phyloP scores from a whole-genome alignment of 2,888 invertebrate genomes.

The Leptarthrus brevirostris region DNA sequence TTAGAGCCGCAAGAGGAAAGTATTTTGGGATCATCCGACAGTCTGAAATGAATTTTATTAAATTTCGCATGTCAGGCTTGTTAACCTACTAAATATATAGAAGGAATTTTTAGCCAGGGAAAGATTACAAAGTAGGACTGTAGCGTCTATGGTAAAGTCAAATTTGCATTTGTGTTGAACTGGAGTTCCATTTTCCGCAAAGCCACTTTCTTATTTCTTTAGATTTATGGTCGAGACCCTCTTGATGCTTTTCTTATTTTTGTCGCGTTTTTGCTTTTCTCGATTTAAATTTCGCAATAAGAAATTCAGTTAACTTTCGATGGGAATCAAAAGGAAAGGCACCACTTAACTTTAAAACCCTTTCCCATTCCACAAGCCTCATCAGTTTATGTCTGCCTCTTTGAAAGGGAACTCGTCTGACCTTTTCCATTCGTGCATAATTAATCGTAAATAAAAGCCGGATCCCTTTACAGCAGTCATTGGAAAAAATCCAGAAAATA shows the following conservation, averaged over 20 bases:
- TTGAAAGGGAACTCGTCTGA: slow-evolving; percentile 9
- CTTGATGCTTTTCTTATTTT: not conserved
- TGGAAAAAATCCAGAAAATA: slow-evolving; percentile 27
- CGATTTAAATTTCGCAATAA: slow-evolving; percentile 18
- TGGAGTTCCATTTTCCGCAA: not conserved
- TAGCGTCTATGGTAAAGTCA: not conserved
- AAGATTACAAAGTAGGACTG: no score
- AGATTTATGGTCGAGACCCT: slow-evolving; percentile 20
- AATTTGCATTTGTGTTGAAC: slow-evolving; percentile 10
- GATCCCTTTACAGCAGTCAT: slow-evolving; percentile 24
- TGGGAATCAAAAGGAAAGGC: slow-evolving; percentile 35
- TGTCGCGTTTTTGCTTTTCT: not conserved
- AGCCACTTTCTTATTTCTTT: not conserved
- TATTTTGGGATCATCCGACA: no score
- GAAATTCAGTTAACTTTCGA: slow-evolving; percentile 9
- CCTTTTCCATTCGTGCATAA: slow-evolving; percentile 46
- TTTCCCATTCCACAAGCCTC: not conserved
- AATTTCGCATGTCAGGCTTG: slow-evolving; percentile 30
- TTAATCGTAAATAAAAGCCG: slow-evolving; percentile 41
- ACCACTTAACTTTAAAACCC: slow-evolving; percentile 25
- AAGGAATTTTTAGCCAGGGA: no score
- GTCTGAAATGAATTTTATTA: slow-evolving; percentile 30
- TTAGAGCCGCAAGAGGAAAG: no score
- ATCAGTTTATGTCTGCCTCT: not conserved
- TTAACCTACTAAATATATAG: no score